Evolutionary conservation across 2,797 vertebrate genomes (phyloP).

Genomic region (Onychomys leucogaster): DNA sequence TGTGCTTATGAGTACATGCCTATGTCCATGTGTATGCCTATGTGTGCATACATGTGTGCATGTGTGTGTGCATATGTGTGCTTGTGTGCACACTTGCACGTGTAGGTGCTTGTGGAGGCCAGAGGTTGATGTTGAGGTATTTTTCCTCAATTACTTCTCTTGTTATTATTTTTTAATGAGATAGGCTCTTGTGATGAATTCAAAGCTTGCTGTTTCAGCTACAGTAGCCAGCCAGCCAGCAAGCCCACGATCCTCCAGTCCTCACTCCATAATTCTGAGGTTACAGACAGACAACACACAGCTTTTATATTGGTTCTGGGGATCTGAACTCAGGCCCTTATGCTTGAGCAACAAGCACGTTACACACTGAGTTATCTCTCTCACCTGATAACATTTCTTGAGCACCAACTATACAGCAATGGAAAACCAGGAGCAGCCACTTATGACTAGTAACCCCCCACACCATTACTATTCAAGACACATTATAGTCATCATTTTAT

Average conservation of each 20-base stretch:
- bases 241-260: not conserved
- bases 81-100: not conserved
- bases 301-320: not conserved
- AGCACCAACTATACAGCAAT: not conserved
- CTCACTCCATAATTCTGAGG: not conserved
- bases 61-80: not conserved
- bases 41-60: not conserved
- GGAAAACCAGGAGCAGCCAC: no score
- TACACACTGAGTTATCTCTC: not conserved
- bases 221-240: not conserved
- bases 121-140: not conserved
- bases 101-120: not conserved
- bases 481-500: not conserved
- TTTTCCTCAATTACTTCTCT: not conserved
- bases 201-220: not conserved
- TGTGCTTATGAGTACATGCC: not conserved
- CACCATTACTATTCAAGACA: not conserved
- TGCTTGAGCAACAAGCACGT: not conserved
- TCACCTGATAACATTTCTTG: not conserved
- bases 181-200: not conserved
- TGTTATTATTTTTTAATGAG: not conserved
- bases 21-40: not conserved
- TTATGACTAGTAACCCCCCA: no score
- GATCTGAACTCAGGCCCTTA: not conserved
- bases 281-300: not conserved